Evolutionary conservation across 2,888 invertebrate species (phyloP).

Genomic region (Torymus tubicola): DNA sequence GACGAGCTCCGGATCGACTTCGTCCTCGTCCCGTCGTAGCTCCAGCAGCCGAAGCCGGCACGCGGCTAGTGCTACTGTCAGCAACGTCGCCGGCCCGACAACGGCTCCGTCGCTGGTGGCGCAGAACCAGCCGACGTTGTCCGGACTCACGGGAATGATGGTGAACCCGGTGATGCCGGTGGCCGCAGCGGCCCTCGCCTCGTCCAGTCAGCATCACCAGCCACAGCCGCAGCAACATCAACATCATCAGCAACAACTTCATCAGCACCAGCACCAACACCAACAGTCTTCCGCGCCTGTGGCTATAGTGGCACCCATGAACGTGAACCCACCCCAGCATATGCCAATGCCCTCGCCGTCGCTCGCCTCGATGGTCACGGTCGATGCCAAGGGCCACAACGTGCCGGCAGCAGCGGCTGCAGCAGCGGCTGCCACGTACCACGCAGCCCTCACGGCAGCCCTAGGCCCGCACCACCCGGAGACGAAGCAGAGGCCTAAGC

Average conservation of each 20-base stretch:
- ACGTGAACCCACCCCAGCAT: background rate
- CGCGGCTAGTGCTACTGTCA: background rate
- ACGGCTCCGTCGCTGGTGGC: too few species aligned
- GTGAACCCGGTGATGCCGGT: constrained; percentile 52
- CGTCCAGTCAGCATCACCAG: constrained; percentile 50
- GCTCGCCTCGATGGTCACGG: constrained; percentile 47
- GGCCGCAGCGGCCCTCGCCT: constrained; percentile 52
- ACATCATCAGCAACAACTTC: constrained; percentile 48
- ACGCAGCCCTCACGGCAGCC: constrained; percentile 64
- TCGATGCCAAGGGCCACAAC: constrained; percentile 55
- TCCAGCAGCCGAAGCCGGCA: background rate
- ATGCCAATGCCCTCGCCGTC: constrained; percentile 50
- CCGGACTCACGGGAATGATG: constrained; percentile 40
- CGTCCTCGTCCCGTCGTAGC: constrained; percentile 32
- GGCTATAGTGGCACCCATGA: constrained; percentile 25
- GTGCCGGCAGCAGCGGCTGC: constrained; percentile 62
- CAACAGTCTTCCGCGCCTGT: constrained; percentile 30
- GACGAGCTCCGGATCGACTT: constrained; percentile 68
- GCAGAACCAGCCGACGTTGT: constrained; percentile 7
- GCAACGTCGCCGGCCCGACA: constrained; percentile 3
- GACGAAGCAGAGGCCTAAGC: constrained; percentile 59
- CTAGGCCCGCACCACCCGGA: constrained; percentile 62
- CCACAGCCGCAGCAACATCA: constrained; percentile 58
- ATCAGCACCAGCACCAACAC: constrained; percentile 17
- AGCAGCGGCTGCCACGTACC: constrained; percentile 65